Evolutionary conservation across 2,113 vertebrate species (phyloP), one percentile per base, ranked within the genome.

Genomic region (Aegotheles bennettii): DNA sequence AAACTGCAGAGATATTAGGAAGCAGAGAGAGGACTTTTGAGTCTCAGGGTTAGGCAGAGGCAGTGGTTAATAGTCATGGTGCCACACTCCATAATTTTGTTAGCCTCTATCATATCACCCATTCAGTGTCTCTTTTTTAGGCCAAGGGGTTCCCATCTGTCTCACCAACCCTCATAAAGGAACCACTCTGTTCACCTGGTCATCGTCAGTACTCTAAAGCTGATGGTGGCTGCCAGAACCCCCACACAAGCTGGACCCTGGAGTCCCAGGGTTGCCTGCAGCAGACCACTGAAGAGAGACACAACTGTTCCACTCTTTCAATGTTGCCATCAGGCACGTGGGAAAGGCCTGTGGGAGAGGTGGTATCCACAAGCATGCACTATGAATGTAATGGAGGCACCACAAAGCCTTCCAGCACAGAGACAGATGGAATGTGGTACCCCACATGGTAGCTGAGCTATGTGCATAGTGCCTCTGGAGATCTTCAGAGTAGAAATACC

Each of bases 181-280:
- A 82, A 13, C 19, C 40, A 24, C 25, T 61, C 31, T 33, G 17
- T 23, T 40, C 7, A 40, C 35, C 29, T 71, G 64, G 35, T 65
- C 51, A 21, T 17, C 29, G 33, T 77, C 53, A 59, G 38, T 31
- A 51, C 17, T 50, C n/a, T 33, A 31, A 77, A 63, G 31, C 36
- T 76, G 20, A 48, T 0, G 0, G 54, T 48, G 25, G 35, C 69
- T 75, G 42, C 33, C 13, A 64, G 26, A 15, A 16, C 53, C 18
- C 24, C 14, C 2, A 47, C 29, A 21, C 2, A n/a, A n/a, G 1
- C 26, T 9, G 1, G 57, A 17, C 12, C 20, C 47, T 33, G 54
- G 59, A 69, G n/a, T 43, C 40, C 33, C 35, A 56, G 31, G 10
- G 15, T 7, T 63, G 76, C 53, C 31, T 68, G 40, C 16, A 61